A percentile compares a stretch with the other conserved stretches of the same genome.
Conservation (phyloP, 2,888 invertebrate genomes). For the Erpobdella octoculata region DNA sequence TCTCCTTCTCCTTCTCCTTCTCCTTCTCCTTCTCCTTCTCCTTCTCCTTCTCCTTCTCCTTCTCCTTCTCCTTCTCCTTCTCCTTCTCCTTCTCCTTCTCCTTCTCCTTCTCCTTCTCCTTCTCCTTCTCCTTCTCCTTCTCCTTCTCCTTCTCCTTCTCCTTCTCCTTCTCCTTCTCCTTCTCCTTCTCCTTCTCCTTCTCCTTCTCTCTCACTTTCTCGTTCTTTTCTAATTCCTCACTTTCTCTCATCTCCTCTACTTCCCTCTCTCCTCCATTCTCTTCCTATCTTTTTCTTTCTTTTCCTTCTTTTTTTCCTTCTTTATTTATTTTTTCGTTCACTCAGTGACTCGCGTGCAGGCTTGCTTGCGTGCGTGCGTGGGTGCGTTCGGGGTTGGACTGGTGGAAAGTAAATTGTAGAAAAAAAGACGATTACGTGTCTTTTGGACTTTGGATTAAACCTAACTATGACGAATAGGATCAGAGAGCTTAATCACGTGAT, state of each 20-base stretch:
- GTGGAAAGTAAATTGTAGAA: too few relatives aligned
- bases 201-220: too few relatives aligned
- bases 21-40: conserved; percentile 33
- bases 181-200: conserved; percentile 32
- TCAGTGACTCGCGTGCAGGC: too few relatives aligned
- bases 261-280: too few relatives aligned
- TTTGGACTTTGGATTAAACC: conserved; percentile 5
- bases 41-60: conserved; percentile 34
- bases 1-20: conserved; percentile 33
- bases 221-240: conserved; percentile 26
- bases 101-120: conserved; percentile 32
- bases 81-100: conserved; percentile 33
- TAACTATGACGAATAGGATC: conserved; percentile 13
- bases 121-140: conserved; percentile 23
- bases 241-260: conserved; percentile 21
- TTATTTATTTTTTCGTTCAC: too few relatives aligned
- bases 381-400: too few relatives aligned
- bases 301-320: too few relatives aligned
- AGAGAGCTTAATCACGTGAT: conserved; percentile 13
- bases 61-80: conserved; percentile 32
- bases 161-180: conserved; percentile 31
- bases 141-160: conserved; percentile 31
- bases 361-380: too few relatives aligned
- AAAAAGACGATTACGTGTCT: conserved; percentile 8
- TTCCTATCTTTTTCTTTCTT: too few relatives aligned